Base-by-base conservation (phyloP, 2,113 vertebrate species). In the human (Homo sapiens) region DNA sequence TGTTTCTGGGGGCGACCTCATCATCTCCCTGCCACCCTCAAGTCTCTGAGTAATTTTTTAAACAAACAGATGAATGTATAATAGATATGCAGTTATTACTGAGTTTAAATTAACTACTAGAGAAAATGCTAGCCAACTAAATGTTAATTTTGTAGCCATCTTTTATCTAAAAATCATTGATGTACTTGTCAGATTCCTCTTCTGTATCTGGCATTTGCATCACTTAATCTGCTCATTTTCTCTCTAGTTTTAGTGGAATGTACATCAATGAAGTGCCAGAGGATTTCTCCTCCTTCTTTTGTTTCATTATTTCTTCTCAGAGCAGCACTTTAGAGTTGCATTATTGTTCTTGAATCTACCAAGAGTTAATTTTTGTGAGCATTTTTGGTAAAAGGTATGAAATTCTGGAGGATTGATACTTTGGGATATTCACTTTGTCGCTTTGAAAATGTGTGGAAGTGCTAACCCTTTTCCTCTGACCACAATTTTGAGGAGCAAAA, bases 21-120 rank as follows among this genome's bases (percentile, higher is more conserved):
- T 93, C 50, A 16, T n/a, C 13, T 85, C 48, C 13, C 43, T 12
- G 13, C 13, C 1, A 7, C 27, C 5, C 0, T 20, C n/a, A 88
- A 75, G 66, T 75, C 12, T 38, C 61, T 90, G n/a, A 75, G n/a
- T 93, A 79, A 78, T 73, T 86, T 90, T 93, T 79, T 84, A 66
- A 93, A n/a, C 66, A 73, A 93, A n/a, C 66, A 73, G 52, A 22
- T 57, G 16, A 83, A 64, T 83, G 45, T 75, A 25, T 68, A 86
- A 18, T 83, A 84, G 32, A 6, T 79, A 90, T 40, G 40, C 96
- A 52, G 48, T 89, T 97, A 90, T 38, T 84, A 25, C 18, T 92
- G 35, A 85, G 55, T 95, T 95, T 50, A 88, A 82, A 43, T 45
- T 81, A 89, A 94, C 93, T 96, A 66, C n/a, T 88, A 61, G 73